These are phyloP conservation scores for Mythimna pallens DNA, from an alignment of 2,888 invertebrate species.

Conservation along the genomic window DNA sequence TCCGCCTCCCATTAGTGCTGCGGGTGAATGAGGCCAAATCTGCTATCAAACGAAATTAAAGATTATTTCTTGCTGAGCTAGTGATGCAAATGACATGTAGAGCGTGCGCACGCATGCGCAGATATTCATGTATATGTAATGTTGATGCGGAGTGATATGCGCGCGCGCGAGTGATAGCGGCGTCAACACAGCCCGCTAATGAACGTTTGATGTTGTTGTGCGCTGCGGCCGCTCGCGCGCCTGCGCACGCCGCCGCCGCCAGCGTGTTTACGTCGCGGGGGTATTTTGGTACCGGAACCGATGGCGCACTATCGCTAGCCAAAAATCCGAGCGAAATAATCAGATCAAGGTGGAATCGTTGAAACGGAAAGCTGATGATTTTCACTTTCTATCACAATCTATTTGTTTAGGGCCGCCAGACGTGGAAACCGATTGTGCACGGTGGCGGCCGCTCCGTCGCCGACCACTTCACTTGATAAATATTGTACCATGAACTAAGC, in stretches of 20 bases:
- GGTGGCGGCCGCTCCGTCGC: constrained; percentile 1
- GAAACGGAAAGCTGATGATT: constrained; percentile 64
- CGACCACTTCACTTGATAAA: neutral
- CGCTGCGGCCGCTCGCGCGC: constrained; percentile 55
- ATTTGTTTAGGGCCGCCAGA: constrained; percentile 50
- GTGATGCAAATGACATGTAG: constrained; percentile 32
- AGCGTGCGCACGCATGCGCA: constrained; percentile 45
- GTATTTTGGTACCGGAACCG: constrained; percentile 88
- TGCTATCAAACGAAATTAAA: constrained; percentile 43
- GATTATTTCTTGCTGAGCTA: constrained; percentile 36
- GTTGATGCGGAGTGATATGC: constrained; percentile 37
- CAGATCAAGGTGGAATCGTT: constrained; percentile 83
- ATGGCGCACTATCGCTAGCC: constrained; percentile 81
- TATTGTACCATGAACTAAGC: constrained; percentile 14
- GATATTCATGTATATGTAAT: constrained; percentile 33
- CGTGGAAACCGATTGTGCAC: constrained; percentile 49
- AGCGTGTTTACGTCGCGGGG: constrained; percentile 82
- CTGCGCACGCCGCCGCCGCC: constrained; percentile 61
- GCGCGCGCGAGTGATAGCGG: constrained; percentile 45
- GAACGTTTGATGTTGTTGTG: constrained; percentile 57
- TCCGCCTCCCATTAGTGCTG: constrained; percentile 25
- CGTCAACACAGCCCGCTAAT: constrained; percentile 52
- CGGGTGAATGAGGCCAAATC: constrained; percentile 42
- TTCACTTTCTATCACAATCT: constrained; percentile 63
- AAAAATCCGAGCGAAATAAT: constrained; percentile 82